Percentiles rank a stretch among this genome's conserved stretches.
These are phyloP conservation scores for Pelagia noctiluca DNA, from an alignment of 30 jellyfish, hydroid and myxozoan species.

Conservation along the genomic window DNA sequence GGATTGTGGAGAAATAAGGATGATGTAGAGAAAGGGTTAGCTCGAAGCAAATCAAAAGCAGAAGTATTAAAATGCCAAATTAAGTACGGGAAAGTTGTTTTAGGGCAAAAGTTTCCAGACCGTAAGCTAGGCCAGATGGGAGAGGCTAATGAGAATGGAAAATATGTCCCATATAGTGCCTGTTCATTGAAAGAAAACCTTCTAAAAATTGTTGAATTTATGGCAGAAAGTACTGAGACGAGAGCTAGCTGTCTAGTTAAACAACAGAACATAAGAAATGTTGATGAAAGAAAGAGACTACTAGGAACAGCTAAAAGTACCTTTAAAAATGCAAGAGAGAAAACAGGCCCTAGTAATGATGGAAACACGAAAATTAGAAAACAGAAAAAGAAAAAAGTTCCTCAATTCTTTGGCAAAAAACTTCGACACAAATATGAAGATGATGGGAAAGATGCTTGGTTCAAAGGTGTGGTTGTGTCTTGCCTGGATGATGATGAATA, in stretches of 20 bases:
- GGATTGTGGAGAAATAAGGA: slow-evolving; percentile 44
- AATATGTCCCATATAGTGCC: no score
- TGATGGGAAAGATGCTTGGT: slow-evolving; percentile 52
- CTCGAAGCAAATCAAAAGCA: neutral
- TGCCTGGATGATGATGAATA: slow-evolving; percentile 52
- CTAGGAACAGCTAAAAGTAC: slow-evolving; percentile 11
- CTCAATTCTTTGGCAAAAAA: slow-evolving; percentile 34
- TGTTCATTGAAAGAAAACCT: neutral
- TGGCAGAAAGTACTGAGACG: slow-evolving; percentile 15
- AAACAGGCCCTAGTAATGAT: neutral
- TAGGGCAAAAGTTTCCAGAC: neutral
- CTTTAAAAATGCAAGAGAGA: neutral
- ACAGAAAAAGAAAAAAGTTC: slow-evolving; percentile 26
- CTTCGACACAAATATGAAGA: slow-evolving; percentile 47
- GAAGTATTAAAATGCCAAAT: slow-evolving; percentile 27
- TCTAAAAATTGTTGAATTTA: slow-evolving; percentile 1
- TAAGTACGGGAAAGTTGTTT: slow-evolving; percentile 35
- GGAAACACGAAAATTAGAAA: neutral
- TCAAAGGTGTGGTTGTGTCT: slow-evolving; percentile 31
- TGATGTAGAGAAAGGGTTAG: neutral
- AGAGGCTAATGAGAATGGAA: slow-evolving; percentile 3
- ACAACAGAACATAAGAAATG: neutral
- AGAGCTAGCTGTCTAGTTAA: neutral
- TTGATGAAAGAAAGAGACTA: neutral
- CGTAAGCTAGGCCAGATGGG: slow-evolving; percentile 43